These are phyloP conservation scores for Sciurus niger DNA, from an alignment of 2,113 vertebrate species.

Conservation along the genomic window DNA sequence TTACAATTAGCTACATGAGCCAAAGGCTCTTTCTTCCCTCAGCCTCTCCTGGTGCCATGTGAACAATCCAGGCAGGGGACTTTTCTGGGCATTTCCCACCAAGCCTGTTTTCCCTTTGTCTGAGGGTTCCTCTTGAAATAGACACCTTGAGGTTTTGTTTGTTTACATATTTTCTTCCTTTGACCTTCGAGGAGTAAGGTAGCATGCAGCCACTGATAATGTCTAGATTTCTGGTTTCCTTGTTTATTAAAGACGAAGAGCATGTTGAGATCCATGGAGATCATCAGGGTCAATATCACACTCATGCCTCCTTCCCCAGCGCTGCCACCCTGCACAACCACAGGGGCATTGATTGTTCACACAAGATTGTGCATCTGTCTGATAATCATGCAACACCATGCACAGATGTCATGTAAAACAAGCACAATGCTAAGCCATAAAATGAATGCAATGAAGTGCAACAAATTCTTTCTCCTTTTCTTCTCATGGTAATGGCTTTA, in stretches of 20 bases:
- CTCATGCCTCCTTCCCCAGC: accelerated
- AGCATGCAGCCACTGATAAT: neutral
- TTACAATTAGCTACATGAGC: conserved; percentile 15
- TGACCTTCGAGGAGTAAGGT: neutral
- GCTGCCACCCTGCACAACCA: neutral
- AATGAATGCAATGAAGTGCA: neutral
- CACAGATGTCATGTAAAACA: conserved; percentile 7
- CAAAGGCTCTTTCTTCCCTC: neutral
- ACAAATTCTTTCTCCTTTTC: neutral
- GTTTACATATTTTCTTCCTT: neutral
- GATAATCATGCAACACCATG: accelerated
- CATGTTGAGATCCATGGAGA: neutral
- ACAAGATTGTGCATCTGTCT: neutral
- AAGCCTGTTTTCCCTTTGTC: neutral
- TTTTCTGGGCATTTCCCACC: conserved; percentile 37
- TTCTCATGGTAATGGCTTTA: neutral
- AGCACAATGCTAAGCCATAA: neutral
- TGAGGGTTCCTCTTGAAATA: neutral
- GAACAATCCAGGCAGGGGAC: conserved; percentile 62
- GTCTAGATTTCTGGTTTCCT: neutral
- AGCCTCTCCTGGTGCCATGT: neutral
- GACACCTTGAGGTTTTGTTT: neutral
- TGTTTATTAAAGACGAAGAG: neutral
- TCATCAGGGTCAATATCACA: neutral
- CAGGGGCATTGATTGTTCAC: neutral